phyloP scores from a whole-genome alignment of 2,797 vertebrate species.

The Otolemur crassicaudatus region DNA sequence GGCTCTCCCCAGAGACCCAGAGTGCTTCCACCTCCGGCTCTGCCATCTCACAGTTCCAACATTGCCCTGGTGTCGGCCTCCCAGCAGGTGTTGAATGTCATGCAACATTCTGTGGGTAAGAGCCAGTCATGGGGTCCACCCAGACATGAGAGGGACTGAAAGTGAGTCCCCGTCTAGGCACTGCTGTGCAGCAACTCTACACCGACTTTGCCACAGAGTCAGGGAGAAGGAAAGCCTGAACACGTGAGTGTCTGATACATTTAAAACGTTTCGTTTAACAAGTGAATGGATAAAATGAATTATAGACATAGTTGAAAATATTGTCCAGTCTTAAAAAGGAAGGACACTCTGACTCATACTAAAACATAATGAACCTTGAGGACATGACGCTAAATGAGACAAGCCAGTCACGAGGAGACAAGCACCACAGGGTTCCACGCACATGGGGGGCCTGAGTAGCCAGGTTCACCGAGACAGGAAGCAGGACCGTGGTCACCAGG shows the following conservation, averaged over 20 bases:
- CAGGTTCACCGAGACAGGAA: background rate
- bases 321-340: background rate
- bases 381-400: background rate
- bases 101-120: too few species aligned
- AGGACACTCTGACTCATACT: background rate
- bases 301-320: background rate
- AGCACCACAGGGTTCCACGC: background rate
- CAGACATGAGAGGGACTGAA: background rate
- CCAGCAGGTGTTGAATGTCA: background rate
- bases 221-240: background rate
- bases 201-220: background rate
- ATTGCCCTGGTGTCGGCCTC: background rate
- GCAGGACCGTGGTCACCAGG: background rate
- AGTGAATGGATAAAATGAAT: background rate
- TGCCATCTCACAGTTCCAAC: background rate
- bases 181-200: background rate
- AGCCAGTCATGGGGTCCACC: background rate
- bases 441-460: background rate
- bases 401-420: background rate
- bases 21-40: background rate
- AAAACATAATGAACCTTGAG: background rate
- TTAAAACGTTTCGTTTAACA: background rate
- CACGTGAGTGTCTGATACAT: background rate
- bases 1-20: background rate
- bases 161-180: background rate